phyloP scores from a whole-genome alignment of 92 coral and sea anemone genomes.

The Isaurus tuberculatus region DNA sequence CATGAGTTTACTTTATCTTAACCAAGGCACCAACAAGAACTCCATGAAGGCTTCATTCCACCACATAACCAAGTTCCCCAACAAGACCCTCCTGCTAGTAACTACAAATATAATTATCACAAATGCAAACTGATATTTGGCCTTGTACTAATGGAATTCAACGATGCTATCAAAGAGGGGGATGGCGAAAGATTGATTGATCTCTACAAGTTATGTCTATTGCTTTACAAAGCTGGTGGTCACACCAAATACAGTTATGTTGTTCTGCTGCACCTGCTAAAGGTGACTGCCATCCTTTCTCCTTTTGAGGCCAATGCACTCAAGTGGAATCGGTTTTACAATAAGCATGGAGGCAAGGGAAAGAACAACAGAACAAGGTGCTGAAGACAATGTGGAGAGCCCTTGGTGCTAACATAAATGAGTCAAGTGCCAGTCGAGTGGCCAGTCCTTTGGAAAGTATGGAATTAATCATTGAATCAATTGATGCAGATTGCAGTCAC shows the following conservation, averaged over 20 bases:
- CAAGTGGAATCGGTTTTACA: constrained; percentile 51
- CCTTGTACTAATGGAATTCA: neutral
- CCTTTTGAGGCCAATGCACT: constrained; percentile 41
- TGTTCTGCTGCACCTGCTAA: constrained; percentile 24
- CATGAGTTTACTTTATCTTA: neutral
- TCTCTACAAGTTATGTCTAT: constrained; percentile 30
- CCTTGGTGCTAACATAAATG: constrained; percentile 58
- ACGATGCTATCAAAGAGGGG: constrained; percentile 44
- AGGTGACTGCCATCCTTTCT: constrained; percentile 49
- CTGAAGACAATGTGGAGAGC: constrained; percentile 65
- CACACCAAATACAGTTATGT: constrained; percentile 54
- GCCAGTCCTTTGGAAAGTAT: constrained; percentile 46
- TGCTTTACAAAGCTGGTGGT: constrained; percentile 32
- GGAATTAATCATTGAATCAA: constrained; percentile 1
- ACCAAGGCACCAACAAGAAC: no score
- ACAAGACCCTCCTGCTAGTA: neutral
- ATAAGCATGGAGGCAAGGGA: constrained; percentile 53
- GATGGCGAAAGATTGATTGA: constrained; percentile 49
- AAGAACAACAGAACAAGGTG: constrained; percentile 51
- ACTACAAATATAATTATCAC: constrained; percentile 22
- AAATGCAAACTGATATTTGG: constrained; percentile 19
- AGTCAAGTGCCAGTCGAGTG: constrained; percentile 47
- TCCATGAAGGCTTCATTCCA: neutral
- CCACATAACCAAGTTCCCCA: neutral
- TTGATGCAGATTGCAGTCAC: constrained; percentile 47